Conservation (phyloP, 2,888 invertebrate genomes). For the Altica lythri region DNA sequence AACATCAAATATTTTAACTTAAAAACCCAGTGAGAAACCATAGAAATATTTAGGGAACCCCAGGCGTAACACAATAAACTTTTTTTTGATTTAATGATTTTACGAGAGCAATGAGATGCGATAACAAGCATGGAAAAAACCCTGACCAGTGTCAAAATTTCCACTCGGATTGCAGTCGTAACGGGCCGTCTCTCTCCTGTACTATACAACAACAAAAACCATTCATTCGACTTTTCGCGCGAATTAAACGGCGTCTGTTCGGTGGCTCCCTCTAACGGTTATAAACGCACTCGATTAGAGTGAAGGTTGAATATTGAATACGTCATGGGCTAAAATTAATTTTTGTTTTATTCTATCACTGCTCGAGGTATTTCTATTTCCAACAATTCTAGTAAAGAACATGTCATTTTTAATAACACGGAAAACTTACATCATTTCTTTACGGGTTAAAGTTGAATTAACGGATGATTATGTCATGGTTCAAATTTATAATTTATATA, state of each 20-base stretch:
- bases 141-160: neutral
- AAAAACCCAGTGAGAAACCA: too few species aligned
- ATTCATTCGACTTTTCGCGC: neutral
- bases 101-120: too few species aligned
- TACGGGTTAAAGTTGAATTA: slow-evolving; percentile 14
- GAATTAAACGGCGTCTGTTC: slow-evolving; percentile 2
- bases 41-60: too few species aligned
- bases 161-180: neutral
- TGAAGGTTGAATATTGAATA: slow-evolving; percentile 39
- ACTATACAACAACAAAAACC: neutral
- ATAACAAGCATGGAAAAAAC: too few species aligned
- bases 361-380: slow-evolving; percentile 36
- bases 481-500: neutral
- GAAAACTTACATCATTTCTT: slow-evolving; percentile 22
- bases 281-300: slow-evolving; percentile 38
- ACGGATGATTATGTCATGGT: slow-evolving; percentile 8
- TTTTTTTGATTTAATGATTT: too few species aligned
- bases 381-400: slow-evolving; percentile 23
- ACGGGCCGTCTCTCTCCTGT: neutral
- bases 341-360: slow-evolving; percentile 12
- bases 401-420: slow-evolving; percentile 25
- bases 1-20: too few species aligned
- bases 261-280: slow-evolving; percentile 2
- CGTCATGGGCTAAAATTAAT: slow-evolving; percentile 41
- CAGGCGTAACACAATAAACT: too few species aligned